Evolutionary conservation across 2,797 vertebrate genomes (phyloP), one percentile per base, ranked within the genome.

Genomic region (Synaphobranchus kaupii): DNA sequence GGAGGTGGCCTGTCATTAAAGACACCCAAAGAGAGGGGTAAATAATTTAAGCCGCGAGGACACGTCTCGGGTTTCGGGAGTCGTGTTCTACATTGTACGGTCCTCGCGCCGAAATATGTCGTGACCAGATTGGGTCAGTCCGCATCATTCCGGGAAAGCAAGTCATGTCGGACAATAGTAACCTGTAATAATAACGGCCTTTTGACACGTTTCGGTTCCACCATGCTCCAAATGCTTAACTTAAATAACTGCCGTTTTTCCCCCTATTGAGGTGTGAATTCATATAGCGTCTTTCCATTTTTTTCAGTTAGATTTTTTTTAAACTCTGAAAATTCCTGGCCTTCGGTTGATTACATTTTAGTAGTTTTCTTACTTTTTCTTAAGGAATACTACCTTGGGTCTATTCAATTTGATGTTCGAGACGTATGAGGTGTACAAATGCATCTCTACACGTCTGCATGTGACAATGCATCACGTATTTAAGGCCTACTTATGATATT

Each of bases 21-120:
- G 17, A 58, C 81, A 25, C 60, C 28, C 48, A 68, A n/a, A 52
- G 66, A 48, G 25, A 48, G 52, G 34, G 50, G 63, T 84, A 44
- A 87, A 87, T 84, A 84, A 84, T 84, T 84, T 73, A 87, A 6
- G 31, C 66, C 66, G 34, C 31, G 44, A 20, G 84, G 58, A 85
- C 84, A 50, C 3, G 60, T 47, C 15, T 50, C 66, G n/a, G 28
- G 83, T 78, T 84, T 87, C 44, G 17, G 22, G 34, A 78, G 22
- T 86, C 71, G 9, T 83, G 80, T 83, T 83, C 48, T 50, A 83
- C 86, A 87, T 28, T 63, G 47, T n/a, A 56, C 60, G n/a, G 86
- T 68, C 60, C 34, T 22, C 80, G 63, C 48, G 82, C 80, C 25
- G 86, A 83, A 83, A 54, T 34, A 31, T 71, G 80, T 66, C 82